Evolutionary conservation across 1,140 invertebrate species (phyloP), one percentile per base, ranked within the genome.

Genomic region (Bombus vancouverensis): DNA sequence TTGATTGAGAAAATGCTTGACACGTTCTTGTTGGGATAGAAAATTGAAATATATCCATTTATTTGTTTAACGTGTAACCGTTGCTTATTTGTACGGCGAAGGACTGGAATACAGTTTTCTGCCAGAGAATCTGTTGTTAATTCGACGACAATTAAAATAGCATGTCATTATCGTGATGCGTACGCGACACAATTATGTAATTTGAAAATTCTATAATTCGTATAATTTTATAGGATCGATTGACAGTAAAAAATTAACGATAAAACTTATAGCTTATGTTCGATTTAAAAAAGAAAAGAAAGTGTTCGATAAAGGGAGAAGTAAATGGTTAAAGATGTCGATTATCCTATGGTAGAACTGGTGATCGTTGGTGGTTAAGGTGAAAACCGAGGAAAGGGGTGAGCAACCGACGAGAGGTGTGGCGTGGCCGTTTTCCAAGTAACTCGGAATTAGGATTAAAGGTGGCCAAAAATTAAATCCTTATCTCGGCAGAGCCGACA

Each of bases 381-480:
- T 80, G 53, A 37, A 39, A 53, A 71, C 42, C n/a, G 37, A 28
- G 22, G 32, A 57, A 59, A 62, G 12, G 44, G 77, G 59, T 13
- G 65, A 47, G 71, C 57, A 73, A 18, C 57, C n/a, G 28, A 4
- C 28, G 12, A 73, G 65, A 77, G 77, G 70, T 66, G 74, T 39
- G 70, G 74, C 65, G 68, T 18, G 85, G 66, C 81, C 81, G 88
- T 62, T 86, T 78, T 71, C 79, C 83, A 59, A 90, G 91, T 93
- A 92, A 94, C 90, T 92, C 87, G 92, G 92, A 89, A 92, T 92
- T 91, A 92, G 93, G 93, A 94, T 94, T 94, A 94, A 94, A 94
- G 92, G 92, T 93, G 92, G 93, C 92, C 93, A 94, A 94, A 94
- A 94, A 94, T 94, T 93, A 94, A 94, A 94, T 93, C 93, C 93